A percentile compares a stretch with the other conserved stretches of the same genome.
phyloP scores from a whole-genome alignment of 2,797 vertebrate species.

The Carcharodon carcharias region DNA sequence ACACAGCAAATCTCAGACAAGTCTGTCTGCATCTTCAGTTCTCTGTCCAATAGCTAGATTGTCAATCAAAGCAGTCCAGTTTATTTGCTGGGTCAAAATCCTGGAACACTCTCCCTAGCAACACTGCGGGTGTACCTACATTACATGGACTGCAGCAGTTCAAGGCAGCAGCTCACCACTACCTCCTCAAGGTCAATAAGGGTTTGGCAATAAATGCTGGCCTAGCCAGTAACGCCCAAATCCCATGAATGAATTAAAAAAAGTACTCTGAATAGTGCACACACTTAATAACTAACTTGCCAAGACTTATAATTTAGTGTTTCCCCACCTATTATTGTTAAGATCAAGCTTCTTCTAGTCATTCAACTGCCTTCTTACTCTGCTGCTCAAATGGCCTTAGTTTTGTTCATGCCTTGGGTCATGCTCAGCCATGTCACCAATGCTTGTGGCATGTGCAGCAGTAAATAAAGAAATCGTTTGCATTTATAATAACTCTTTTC shows the following conservation, averaged over 20 bases:
- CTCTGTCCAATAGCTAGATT: background rate
- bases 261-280: too few species aligned
- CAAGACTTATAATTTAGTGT: background rate
- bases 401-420: background rate
- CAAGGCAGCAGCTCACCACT: too few species aligned
- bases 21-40: background rate
- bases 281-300: background rate
- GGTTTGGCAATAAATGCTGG: too few species aligned
- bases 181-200: too few species aligned
- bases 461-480: background rate
- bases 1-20: too few species aligned
- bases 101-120: too few species aligned
- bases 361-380: background rate
- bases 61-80: background rate
- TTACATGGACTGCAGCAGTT: too few species aligned
- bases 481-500: background rate
- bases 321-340: background rate
- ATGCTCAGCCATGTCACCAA: background rate
- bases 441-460: background rate
- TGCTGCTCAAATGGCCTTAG: background rate
- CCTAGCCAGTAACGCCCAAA: too few species aligned
- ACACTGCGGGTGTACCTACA: too few species aligned
- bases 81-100: too few species aligned
- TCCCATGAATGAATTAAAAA: too few species aligned
- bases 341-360: background rate